phyloP scores from a whole-genome alignment of 2,113 vertebrate species.

The Panurus biarmicus region DNA sequence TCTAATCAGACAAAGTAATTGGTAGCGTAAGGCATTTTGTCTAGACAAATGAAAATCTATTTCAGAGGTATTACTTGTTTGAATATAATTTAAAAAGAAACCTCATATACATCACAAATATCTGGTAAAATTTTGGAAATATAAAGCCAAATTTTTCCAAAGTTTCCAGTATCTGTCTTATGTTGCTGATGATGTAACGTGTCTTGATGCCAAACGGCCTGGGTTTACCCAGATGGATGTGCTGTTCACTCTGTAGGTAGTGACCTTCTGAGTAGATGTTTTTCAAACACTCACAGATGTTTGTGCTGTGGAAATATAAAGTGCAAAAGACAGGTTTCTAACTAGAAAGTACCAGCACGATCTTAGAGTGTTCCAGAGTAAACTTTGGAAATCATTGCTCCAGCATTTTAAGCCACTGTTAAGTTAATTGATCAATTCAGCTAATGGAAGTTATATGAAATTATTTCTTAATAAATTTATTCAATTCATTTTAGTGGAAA shows the following conservation, averaged over 20 bases:
- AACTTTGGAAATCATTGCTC: background rate
- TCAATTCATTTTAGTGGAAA: background rate
- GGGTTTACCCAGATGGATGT: background rate
- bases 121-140: background rate
- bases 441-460: background rate
- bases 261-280: background rate
- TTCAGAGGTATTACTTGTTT: background rate
- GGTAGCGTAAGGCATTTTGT: background rate
- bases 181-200: background rate
- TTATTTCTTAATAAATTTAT: background rate
- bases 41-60: background rate
- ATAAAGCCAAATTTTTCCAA: background rate
- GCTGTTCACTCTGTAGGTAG: background rate
- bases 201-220: background rate
- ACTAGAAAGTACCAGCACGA: background rate
- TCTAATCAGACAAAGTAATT: background rate
- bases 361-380: background rate
- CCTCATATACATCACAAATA: background rate
- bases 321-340: background rate
- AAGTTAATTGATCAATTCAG: background rate
- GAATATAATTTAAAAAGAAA: background rate
- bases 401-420: background rate
- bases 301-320: background rate
- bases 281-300: background rate
- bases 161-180: rapidly evolving